A percentile compares a stretch with the other conserved stretches of the same genome.
These are phyloP conservation scores for honey bee (Apis mellifera) DNA, from an alignment of 1,140 invertebrate species.

Conservation along the genomic window Amel_HAv3.1 CM009933.2:4879001-4879500, in stretches of 20 bases:
- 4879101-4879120: not conserved
- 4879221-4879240: conserved; percentile 98
- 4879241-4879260: conserved; percentile 94
- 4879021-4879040: conserved; percentile 92
- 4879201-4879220: conserved; percentile 96
- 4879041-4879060: conserved; percentile 94
- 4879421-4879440: conserved; percentile 81
- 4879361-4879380: conserved; percentile 93
- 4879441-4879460: not conserved
- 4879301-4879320: conserved; percentile 96
- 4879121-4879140: not conserved
- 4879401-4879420: conserved; percentile 96
- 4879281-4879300: conserved; percentile 93
- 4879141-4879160: not conserved
- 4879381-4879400: conserved; percentile 92
- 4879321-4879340: conserved; percentile 94
- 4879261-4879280: conserved; percentile 94
- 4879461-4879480: conserved; percentile 8
- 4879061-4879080: conserved; percentile 94
- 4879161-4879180: conserved; percentile 93
- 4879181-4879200: conserved; percentile 97
- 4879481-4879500: not conserved
- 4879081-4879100: conserved; percentile 68
- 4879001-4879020: conserved; percentile 92
- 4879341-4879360: conserved; percentile 96